Conservation (phyloP, 1,140 invertebrate species). For the Zaprionus vittiger region DNA sequence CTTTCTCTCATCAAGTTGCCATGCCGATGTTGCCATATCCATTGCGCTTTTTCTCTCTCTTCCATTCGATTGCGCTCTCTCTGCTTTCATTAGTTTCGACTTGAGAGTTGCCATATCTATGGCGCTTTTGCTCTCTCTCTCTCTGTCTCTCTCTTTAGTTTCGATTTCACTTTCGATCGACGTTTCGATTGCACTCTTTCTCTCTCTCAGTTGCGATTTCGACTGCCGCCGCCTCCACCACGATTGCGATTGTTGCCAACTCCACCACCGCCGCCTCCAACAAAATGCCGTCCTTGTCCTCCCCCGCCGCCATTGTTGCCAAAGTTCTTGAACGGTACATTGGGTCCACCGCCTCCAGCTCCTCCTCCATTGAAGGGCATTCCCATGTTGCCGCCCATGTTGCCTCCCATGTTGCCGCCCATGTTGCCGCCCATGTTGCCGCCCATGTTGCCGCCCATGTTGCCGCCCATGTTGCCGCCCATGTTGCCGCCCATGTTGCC, state of each 20-base stretch:
- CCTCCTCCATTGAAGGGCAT: slow-evolving; percentile 42
- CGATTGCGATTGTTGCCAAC: slow-evolving; percentile 48
- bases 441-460: slow-evolving; percentile 4
- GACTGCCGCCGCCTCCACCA: slow-evolving; percentile 35
- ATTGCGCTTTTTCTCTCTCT: background rate
- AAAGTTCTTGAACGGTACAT: slow-evolving; percentile 54
- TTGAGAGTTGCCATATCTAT: background rate
- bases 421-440: slow-evolving; percentile 1
- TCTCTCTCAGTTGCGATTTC: slow-evolving; percentile 35
- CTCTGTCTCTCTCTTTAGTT: too few species aligned
- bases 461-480: slow-evolving; percentile 7
- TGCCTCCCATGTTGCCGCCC: slow-evolving; percentile 23
- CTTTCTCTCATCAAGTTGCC: too few species aligned
- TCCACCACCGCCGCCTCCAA: slow-evolving; percentile 23
- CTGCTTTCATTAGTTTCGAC: slow-evolving; percentile 15
- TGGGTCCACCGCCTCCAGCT: slow-evolving; percentile 18
- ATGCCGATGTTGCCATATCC: background rate
- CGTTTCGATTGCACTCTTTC: too few species aligned
- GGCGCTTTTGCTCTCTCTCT: background rate
- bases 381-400: slow-evolving; percentile 24
- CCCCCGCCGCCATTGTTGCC: slow-evolving; percentile 32
- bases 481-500: background rate
- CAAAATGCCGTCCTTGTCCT: slow-evolving; percentile 45
- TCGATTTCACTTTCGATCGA: too few species aligned
- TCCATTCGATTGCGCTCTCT: too few species aligned